Evolutionary conservation across 2,113 vertebrate species (phyloP).

Genomic region (Rhegmatorhina hoffmannsi): DNA sequence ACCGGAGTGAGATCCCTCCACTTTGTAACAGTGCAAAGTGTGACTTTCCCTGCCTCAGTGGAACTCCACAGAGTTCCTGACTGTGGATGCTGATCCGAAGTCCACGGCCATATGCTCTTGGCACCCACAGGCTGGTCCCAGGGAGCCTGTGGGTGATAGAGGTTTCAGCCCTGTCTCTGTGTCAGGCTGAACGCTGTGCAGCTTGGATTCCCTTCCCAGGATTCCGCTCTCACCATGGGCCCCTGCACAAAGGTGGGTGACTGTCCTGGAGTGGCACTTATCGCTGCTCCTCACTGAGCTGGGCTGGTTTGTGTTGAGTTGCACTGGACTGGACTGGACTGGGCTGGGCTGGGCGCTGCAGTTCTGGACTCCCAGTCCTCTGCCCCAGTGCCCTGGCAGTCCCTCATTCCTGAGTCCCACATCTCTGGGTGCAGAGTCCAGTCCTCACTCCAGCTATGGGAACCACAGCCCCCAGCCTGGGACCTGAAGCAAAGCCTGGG

Average conservation of each 20-base stretch:
- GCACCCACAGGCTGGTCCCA: no score
- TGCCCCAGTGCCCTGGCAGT: rapidly evolving
- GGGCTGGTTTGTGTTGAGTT: no score
- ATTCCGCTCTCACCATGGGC: not conserved
- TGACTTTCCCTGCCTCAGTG: no score
- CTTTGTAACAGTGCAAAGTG: no score
- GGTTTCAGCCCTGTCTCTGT: no score
- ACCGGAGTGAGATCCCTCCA: no score
- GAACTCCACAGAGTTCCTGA: no score
- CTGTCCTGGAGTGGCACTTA: not conserved
- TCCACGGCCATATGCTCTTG: no score
- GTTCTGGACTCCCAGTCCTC: not conserved
- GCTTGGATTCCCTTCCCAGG: not conserved
- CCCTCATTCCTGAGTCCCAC: not conserved
- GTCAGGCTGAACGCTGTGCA: not conserved
- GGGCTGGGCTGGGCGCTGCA: not conserved
- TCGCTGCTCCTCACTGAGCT: not conserved
- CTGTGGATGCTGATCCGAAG: no score
- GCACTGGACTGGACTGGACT: no score
- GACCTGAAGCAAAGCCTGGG: not conserved
- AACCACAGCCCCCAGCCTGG: not conserved
- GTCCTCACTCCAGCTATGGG: rapidly evolving
- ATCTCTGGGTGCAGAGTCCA: rapidly evolving
- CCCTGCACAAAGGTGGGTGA: no score
- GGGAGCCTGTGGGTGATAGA: no score